A percentile compares a stretch with the other conserved stretches of the same genome.
Evolutionary conservation across 2,113 vertebrate species (phyloP).

Genomic region (Pampusana beccarii): DNA sequence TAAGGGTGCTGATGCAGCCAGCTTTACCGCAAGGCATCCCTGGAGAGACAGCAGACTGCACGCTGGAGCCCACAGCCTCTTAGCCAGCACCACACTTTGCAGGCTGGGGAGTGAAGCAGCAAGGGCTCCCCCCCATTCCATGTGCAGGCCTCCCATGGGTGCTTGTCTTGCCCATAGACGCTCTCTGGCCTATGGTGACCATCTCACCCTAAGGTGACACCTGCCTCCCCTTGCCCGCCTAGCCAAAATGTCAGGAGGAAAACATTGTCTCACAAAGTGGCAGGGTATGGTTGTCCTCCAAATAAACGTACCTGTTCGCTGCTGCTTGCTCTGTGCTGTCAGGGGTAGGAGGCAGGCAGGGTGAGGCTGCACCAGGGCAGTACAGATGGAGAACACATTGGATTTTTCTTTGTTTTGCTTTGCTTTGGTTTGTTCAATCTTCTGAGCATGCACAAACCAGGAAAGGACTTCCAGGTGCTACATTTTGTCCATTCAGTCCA

Average conservation of each 20-base stretch:
- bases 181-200: neutral
- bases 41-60: neutral
- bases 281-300: neutral
- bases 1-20: conserved; percentile 11
- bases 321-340: neutral
- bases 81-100: fast-evolving
- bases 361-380: neutral
- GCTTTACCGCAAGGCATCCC: neutral
- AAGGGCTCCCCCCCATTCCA: fast-evolving
- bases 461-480: neutral
- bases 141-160: fast-evolving
- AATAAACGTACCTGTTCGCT: neutral
- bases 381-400: neutral
- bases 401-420: neutral
- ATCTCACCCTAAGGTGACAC: neutral
- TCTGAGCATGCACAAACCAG: neutral
- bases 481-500: neutral
- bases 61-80: fast-evolving
- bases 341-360: neutral
- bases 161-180: fast-evolving
- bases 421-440: neutral
- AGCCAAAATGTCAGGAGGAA: neutral
- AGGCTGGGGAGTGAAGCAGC: neutral
- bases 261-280: neutral
- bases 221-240: neutral